phyloP scores from a whole-genome alignment of 2,888 invertebrate species.

The Rhabditoides inermis region DNA sequence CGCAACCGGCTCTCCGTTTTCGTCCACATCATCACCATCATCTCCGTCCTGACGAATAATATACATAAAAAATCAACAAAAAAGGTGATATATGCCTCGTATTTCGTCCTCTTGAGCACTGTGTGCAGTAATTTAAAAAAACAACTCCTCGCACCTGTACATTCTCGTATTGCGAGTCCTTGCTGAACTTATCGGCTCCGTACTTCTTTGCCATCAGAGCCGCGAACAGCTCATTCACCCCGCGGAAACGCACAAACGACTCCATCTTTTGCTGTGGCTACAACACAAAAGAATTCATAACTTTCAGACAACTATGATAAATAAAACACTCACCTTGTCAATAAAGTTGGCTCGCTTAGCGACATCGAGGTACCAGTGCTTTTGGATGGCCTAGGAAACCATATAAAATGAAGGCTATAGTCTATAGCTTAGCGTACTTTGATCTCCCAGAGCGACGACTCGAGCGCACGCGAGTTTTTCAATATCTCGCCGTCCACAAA shows the following conservation, averaged over 20 bases:
- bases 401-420: neutral
- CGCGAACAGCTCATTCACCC: slow-evolving; percentile 21
- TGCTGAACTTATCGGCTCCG: slow-evolving; percentile 14
- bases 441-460: slow-evolving; percentile 88
- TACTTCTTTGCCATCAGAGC: slow-evolving; percentile 27
- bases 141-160: too few relatives aligned
- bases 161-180: neutral
- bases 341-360: slow-evolving; percentile 31
- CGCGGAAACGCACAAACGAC: slow-evolving; percentile 26
- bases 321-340: slow-evolving; percentile 10
- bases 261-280: too few relatives aligned
- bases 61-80: neutral
- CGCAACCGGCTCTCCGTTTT: slow-evolving; percentile 12
- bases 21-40: slow-evolving; percentile 12
- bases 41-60: neutral
- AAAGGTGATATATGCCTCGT: slow-evolving; percentile 8
- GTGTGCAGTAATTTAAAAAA: too few relatives aligned
- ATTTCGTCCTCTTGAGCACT: slow-evolving; percentile 15
- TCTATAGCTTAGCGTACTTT: slow-evolving; percentile 41
- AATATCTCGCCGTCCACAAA: slow-evolving; percentile 75
- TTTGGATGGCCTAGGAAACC: slow-evolving; percentile 18
- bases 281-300: neutral
- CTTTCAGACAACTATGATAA: neutral
- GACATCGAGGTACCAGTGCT: slow-evolving; percentile 32
- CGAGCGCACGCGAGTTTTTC: slow-evolving; percentile 69